Conservation (phyloP, 2,888 invertebrate genomes). For the Aromia moschata region DNA sequence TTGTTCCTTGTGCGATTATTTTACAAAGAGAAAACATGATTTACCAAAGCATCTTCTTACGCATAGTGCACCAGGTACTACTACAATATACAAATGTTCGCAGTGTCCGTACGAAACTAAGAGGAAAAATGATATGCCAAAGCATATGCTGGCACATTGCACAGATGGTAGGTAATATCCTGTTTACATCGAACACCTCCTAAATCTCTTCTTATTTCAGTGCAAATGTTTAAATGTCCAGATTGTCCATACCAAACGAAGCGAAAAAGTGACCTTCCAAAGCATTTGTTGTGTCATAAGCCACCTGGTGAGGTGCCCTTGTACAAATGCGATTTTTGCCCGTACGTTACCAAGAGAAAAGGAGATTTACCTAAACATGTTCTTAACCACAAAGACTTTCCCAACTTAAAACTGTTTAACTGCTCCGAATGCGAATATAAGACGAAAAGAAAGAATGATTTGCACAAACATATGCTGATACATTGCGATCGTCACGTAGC, state of each 20-base stretch:
- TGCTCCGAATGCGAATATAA: constrained; percentile 39
- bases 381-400: constrained; percentile 33
- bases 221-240: constrained; percentile 35
- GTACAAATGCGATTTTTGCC: constrained; percentile 42
- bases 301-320: constrained; percentile 28
- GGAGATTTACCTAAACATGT: constrained; percentile 42
- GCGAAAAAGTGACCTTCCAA: constrained; percentile 42
- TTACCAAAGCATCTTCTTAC: constrained; percentile 18
- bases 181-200: not conserved
- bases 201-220: constrained; percentile 10
- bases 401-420: constrained; percentile 25
- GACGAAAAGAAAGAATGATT: constrained; percentile 43
- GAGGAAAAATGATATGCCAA: constrained; percentile 47
- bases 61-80: constrained; percentile 23
- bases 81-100: constrained; percentile 41
- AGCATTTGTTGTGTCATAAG: constrained; percentile 40
- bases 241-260: constrained; percentile 42
- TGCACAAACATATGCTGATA: constrained; percentile 45
- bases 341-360: constrained; percentile 43
- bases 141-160: constrained; percentile 46
- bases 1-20: constrained; percentile 37
- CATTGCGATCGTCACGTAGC: constrained; percentile 42
- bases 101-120: constrained; percentile 47
- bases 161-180: constrained; percentile 33
- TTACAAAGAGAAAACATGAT: constrained; percentile 28